Base-by-base conservation (phyloP, 2,113 vertebrate genomes). In the Myiozetetes cayanensis region DNA sequence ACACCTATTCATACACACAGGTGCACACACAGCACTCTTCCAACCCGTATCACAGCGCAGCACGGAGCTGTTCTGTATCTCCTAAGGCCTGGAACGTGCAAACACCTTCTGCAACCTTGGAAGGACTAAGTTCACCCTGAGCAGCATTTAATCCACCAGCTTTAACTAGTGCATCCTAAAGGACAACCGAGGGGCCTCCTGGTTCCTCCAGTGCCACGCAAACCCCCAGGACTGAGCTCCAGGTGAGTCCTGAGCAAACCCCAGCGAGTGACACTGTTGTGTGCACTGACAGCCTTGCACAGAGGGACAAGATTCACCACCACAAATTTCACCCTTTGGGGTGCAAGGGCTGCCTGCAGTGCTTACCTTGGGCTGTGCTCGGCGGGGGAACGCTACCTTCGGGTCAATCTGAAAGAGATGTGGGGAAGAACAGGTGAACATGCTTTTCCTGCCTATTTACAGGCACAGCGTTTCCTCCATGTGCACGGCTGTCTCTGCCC, bases 331-430 rank as follows among this genome's bases (percentile, higher is more conserved):
- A 12, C 44, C n/a, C 49, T 37, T n/a, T 31, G 61, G 35, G 49
- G 44, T 5, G 47, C 73, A 75, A 85, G 35, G 73, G 49, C 61
- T 35, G 56, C 65, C 68, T 15, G 19, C 27, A 24, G 79, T 28
- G 96, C 99, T 97, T 98, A 99, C 99, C 99, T 99, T 99, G 87
- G 99, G 99, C 97, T 99, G 99, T 96, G 99, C 99, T 98, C 99
- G 96, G 81, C 99, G 99, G 77, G 99, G 99, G 96, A 99, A 99
- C 1, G 99, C 99, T 90, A 99, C 99, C 98, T 99, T 99, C 31
- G 99, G 99, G 85, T 99, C 99, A 80, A 99, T 99, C 99, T 99
- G 98, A 78, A 98, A 98, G 94, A 97, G 71, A 98, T 17, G 68
- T 17, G 25, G 22, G 49, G n/a, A 91, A 81, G 49, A 78, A 74